phyloP scores from a whole-genome alignment of 2,888 invertebrate genomes.

The Altica lythri region DNA sequence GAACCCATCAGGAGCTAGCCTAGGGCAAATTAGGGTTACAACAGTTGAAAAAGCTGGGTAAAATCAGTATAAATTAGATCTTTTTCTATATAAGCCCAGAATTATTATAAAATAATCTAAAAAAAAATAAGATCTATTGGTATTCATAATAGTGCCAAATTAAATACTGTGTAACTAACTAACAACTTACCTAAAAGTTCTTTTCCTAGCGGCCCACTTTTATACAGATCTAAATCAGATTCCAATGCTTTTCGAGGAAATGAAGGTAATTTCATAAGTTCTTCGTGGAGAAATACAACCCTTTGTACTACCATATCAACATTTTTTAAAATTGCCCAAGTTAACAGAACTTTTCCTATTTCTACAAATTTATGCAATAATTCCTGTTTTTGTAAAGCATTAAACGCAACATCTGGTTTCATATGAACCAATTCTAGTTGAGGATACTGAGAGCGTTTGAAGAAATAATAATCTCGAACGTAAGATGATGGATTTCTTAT shows the following conservation, averaged over 20 bases:
- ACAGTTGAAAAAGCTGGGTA: too few species aligned
- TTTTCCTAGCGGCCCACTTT: slow-evolving; percentile 74
- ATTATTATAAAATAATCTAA: too few species aligned
- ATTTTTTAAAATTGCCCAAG: slow-evolving; percentile 90
- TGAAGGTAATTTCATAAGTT: slow-evolving; percentile 96
- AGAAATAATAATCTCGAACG: slow-evolving; percentile 84
- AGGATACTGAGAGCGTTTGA: slow-evolving; percentile 91
- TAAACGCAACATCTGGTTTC: slow-evolving; percentile 89
- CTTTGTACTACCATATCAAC: slow-evolving; percentile 96
- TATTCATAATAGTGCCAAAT: too few species aligned
- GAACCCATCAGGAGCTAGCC: too few species aligned
- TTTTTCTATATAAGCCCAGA: too few species aligned
- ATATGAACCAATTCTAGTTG: slow-evolving; percentile 92
- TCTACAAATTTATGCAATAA: slow-evolving; percentile 93
- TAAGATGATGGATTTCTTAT: slow-evolving; percentile 95
- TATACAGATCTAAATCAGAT: slow-evolving; percentile 91
- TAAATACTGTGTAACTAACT: too few species aligned
- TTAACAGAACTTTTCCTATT: slow-evolving; percentile 91
- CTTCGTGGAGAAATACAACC: slow-evolving; percentile 97
- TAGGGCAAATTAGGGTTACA: too few species aligned
- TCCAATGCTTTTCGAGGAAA: slow-evolving; percentile 98
- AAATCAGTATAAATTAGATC: too few species aligned
- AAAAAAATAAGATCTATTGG: too few species aligned
- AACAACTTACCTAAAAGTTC: slow-evolving; percentile 9
- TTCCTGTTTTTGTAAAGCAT: slow-evolving; percentile 88